Conservation (phyloP, 2,888 invertebrate genomes). For the Philaethria dido region DNA sequence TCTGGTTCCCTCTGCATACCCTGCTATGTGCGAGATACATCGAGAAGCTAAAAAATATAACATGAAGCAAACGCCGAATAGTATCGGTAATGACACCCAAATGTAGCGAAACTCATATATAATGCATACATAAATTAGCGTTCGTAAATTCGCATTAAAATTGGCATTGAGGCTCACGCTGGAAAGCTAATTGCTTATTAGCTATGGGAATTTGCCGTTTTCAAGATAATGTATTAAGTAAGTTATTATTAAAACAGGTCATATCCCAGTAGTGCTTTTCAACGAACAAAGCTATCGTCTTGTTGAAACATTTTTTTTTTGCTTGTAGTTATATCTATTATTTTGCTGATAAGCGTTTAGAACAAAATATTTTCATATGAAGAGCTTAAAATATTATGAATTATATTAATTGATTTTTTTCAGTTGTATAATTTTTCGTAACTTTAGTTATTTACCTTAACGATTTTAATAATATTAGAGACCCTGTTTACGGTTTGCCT, state of each 20-base stretch:
- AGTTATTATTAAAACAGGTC: constrained; percentile 29
- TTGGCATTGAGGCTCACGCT: constrained; percentile 19
- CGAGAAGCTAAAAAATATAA: too few relatives aligned
- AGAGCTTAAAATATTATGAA: too few relatives aligned
- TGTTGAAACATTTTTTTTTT: not conserved
- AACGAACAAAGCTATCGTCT: not conserved
- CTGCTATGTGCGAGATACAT: too few relatives aligned
- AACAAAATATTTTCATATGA: not conserved
- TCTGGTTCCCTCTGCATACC: too few relatives aligned
- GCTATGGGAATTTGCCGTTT: constrained; percentile 29
- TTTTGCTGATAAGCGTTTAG: not conserved
- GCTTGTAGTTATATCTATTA: not conserved
- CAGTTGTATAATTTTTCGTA: too few relatives aligned
- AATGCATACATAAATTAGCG: constrained; percentile 36
- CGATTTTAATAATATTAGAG: too few relatives aligned
- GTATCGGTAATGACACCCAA: constrained; percentile 29
- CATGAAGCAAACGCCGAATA: constrained; percentile 15
- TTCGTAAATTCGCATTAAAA: constrained; percentile 38
- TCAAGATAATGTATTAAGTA: constrained; percentile 28
- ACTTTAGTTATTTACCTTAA: too few relatives aligned
- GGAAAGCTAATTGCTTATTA: constrained; percentile 38
- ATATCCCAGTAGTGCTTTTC: constrained; percentile 34
- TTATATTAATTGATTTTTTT: too few relatives aligned
- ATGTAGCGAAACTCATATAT: constrained; percentile 33
- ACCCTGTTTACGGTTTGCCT: too few relatives aligned